Evolutionary conservation across 2,888 invertebrate genomes (phyloP), one percentile per base, ranked within the genome.

Genomic region (Eupithecia insigniata): DNA sequence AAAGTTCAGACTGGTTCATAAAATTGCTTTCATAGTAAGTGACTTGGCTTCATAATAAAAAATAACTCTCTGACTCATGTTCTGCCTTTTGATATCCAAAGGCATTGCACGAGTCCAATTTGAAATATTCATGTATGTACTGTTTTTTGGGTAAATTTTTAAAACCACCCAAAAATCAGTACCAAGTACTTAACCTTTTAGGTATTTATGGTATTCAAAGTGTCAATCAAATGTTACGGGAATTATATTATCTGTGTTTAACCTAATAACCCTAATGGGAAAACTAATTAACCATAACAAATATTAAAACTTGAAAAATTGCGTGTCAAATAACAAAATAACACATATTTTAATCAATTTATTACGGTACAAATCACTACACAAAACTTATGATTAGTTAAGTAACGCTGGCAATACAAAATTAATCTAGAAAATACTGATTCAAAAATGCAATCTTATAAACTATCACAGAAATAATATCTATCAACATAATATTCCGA

Each of bases 151-250:
- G 76, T 28, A 2, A 36, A 34, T 58, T 39, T 30, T 36, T 12
- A 18, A 26, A 74, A 78, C 46, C 81, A 72, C 78, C 74, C 76
- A 76, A 79, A 71, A 72, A 71, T 74, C 72, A 81, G 78, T 79
- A 74, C 67, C 34, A 58, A 64, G 75, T 72, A 80, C n/a, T 46
- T 10, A 22, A n/a, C 78, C 76, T 71, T 77, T 80, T 79, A 76
- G 79, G 79, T 81, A 79, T 30, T 81, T 84, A 84, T 86, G 80
- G 84, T 85, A 87, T 93, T 92, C 92, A 93, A 92, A 93, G 93
- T 93, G 93, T 93, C 93, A 87, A 89, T 93, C 93, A 87, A 89
- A 83, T 84, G 84, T 34, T 81, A 84, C 88, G 88, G 89, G 86
- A 85, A 74, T 73, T 76, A 73, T 76, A 55, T 70, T 10, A 51